Percentiles rank a stretch among this genome's conserved stretches.
Evolutionary conservation across 2,888 invertebrate species (phyloP).

Genomic region (Isotomurus palustris): DNA sequence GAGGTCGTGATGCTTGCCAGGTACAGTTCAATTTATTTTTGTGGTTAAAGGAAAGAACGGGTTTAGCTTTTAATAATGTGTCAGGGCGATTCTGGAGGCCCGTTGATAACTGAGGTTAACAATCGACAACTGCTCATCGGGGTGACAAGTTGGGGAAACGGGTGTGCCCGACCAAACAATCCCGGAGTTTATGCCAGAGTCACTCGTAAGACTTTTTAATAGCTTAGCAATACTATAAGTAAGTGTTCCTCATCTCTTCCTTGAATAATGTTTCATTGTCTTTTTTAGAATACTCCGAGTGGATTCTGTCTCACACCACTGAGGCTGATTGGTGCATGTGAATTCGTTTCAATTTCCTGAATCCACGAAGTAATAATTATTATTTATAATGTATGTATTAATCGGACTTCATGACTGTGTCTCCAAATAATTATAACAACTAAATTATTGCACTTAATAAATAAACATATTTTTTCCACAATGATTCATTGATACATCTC

Average conservation of each 20-base stretch:
- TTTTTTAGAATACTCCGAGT: slow-evolving; percentile 25
- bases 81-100: slow-evolving; percentile 31
- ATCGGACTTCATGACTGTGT: not conserved
- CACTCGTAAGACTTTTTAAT: slow-evolving; percentile 20
- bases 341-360: too few species aligned
- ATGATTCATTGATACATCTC: too few species aligned
- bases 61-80: not conserved
- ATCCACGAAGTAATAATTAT: too few species aligned
- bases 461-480: too few species aligned
- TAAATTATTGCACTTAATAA: not conserved
- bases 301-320: slow-evolving; percentile 29
- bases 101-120: not conserved
- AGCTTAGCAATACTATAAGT: not conserved
- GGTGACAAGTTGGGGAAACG: slow-evolving; percentile 18
- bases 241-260: not conserved
- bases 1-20: slow-evolving; percentile 22
- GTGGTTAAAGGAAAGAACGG: not conserved
- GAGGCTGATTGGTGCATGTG: slow-evolving; percentile 37
- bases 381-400: not conserved
- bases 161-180: slow-evolving; percentile 24
- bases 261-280: not conserved
- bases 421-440: not conserved
- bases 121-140: slow-evolving; percentile 4
- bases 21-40: slow-evolving; percentile 2
- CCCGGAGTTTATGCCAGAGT: slow-evolving; percentile 40